Base-by-base conservation (phyloP, 2,797 vertebrate genomes). In the Pachyuromys duprasi region DNA sequence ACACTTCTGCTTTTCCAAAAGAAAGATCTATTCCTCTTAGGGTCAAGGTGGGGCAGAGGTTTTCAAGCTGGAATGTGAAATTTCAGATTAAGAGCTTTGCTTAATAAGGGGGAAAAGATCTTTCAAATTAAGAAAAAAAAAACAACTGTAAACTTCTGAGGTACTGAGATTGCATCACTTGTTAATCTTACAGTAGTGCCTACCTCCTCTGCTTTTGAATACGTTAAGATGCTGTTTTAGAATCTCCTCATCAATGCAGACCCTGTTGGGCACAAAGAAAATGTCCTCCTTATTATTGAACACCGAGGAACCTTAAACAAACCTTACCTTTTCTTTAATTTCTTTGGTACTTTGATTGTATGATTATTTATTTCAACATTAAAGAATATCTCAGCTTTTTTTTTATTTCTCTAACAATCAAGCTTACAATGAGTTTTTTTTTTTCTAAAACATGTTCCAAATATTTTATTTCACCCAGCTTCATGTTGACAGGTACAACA, bases 401-500 rank as follows among this genome's bases (percentile, higher is more conserved):
- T 97, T 97, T 93, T 95, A 97, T 95, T 80, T 80, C 60, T 95
- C 96, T 96, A 89, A 28, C 3, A 72, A 97, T 97, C 95, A 97
- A 97, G 88, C 33, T 84, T 95, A 96, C 95, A 97, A 97, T 97
- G 95, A 96, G 80, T 95, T 97, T 97, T 98, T 80, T 96, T 91
- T 49, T 11, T 49, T n/a, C n/a, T 8, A 97, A 91, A 97, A 97
- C 75, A 97, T 97, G 95, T 97, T 98, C 95, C 94, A 98, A 97
- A 97, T 97, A 97, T 97, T 98, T 98, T 97, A 98, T 98, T 98
- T 98, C 74, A 0, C 1, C 65, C 74, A 97, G 93, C 95, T 97
- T 98, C 97, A 92, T 75, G 92, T 95, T 98, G 97, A 98, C 97
- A 98, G 93, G 65, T 98, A 88, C 97, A 98, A 98, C 96, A 97